These are phyloP conservation scores for Microctenopoma lineatum DNA, from an alignment of 2,797 vertebrate species.

Conservation along the genomic window DNA sequence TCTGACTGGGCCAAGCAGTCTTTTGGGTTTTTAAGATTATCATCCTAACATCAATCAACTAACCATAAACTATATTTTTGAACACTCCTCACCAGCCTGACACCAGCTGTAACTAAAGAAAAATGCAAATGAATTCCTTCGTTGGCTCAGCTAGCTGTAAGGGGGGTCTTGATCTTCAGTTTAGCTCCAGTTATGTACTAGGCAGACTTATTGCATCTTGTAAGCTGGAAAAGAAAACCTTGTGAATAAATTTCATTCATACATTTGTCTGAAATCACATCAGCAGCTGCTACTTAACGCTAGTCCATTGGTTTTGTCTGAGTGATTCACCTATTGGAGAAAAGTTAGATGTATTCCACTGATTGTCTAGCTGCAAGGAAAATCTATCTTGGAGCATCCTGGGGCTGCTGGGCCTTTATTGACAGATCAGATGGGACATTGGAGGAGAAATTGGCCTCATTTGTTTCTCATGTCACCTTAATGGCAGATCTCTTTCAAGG, in stretches of 20 bases:
- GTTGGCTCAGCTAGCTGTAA: conserved; percentile 25
- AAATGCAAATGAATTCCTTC: conserved; percentile 40
- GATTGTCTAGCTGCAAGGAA: conserved; percentile 80
- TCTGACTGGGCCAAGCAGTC: conserved; percentile 16
- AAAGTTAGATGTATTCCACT: conserved; percentile 82
- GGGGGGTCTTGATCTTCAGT: conserved; percentile 33
- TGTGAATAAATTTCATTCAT: conserved; percentile 59
- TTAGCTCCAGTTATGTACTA: conserved; percentile 35
- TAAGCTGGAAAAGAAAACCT: conserved; percentile 59
- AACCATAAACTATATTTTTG: conserved; percentile 7
- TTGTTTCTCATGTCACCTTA: conserved; percentile 87
- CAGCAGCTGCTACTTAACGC: conserved; percentile 73
- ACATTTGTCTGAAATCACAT: conserved; percentile 69
- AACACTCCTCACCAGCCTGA: conserved; percentile 22
- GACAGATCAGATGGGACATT: conserved; percentile 86
- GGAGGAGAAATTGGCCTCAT: conserved; percentile 88
- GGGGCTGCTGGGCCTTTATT: conserved; percentile 83
- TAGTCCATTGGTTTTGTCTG: conserved; percentile 77
- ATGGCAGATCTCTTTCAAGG: conserved; percentile 84
- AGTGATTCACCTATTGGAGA: conserved; percentile 77
- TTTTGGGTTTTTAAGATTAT: conserved; percentile 12
- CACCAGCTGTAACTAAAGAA: conserved; percentile 16
- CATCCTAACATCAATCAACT: conserved; percentile 29
- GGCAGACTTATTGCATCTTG: conserved; percentile 57
- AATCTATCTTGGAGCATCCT: conserved; percentile 83